Evolutionary conservation across 1,140 invertebrate species (phyloP).

Genomic region (Halictus rubicundus): DNA sequence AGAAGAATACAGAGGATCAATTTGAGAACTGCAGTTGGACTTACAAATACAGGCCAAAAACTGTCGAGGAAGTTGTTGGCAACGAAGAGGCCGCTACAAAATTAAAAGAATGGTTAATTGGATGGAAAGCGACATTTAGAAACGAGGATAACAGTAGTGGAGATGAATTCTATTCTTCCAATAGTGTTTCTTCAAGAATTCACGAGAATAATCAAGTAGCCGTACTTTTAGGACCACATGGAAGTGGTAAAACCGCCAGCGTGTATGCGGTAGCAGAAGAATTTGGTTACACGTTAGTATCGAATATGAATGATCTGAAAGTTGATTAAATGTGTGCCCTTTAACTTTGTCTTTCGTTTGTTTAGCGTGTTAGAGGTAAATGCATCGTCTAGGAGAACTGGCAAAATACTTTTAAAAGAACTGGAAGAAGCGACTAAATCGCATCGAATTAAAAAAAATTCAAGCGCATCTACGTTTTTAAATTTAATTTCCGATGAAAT

Average conservation of each 20-base stretch:
- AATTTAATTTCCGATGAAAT: constrained; percentile 62
- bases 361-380: constrained; percentile 95
- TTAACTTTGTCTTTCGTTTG: constrained; percentile 35
- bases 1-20: constrained; percentile 34
- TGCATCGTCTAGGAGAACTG: constrained; percentile 90
- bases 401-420: constrained; percentile 90
- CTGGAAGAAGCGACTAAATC: constrained; percentile 96
- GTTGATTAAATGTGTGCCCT: constrained; percentile 3
- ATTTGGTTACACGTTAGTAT: constrained; percentile 85
- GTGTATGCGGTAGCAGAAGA: constrained; percentile 95
- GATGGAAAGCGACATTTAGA: constrained; percentile 80
- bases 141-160: constrained; percentile 75
- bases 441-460: constrained; percentile 85
- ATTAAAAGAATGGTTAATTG: constrained; percentile 87
- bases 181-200: constrained; percentile 74
- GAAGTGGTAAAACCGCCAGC: constrained; percentile 93
- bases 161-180: constrained; percentile 83
- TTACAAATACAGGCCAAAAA: constrained; percentile 88
- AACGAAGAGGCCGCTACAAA: constrained; percentile 85
- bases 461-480: constrained; percentile 58
- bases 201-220: constrained; percentile 85
- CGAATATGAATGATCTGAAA: constrained; percentile 3
- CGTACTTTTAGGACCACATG: constrained; percentile 89
- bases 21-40: constrained; percentile 81
- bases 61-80: constrained; percentile 86